phyloP scores from a whole-genome alignment of 2,888 invertebrate species.

The Acanthosepion lycidas region DNA sequence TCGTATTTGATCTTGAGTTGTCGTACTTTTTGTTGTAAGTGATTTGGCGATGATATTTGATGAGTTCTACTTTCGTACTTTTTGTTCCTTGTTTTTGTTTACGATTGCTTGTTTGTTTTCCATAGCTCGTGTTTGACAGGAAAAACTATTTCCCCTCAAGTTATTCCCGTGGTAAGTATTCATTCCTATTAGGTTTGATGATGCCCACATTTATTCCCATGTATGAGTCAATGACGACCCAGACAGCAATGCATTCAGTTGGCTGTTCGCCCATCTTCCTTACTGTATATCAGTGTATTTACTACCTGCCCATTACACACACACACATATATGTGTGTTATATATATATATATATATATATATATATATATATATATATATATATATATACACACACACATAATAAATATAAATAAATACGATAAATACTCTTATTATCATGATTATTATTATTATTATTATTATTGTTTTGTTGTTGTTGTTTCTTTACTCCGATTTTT shows the following conservation, averaged over 20 bases:
- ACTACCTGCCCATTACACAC: background rate
- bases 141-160: background rate
- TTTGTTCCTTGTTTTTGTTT: too few relatives aligned
- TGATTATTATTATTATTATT: too few relatives aligned
- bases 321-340: background rate
- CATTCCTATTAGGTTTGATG: background rate
- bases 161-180: background rate
- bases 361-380: background rate
- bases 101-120: background rate
- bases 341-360: background rate
- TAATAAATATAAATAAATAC: too few relatives aligned
- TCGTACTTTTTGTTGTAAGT: background rate
- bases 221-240: background rate
- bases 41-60: background rate
- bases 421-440: too few relatives aligned
- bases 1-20: background rate
- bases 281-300: background rate
- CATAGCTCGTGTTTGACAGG: conserved; percentile 7
- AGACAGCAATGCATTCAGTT: background rate
- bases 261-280: background rate
- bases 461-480: too few relatives aligned
- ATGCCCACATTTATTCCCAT: background rate
- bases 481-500: too few relatives aligned
- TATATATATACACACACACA: too few relatives aligned
- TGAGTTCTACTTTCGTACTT: background rate